A percentile compares a stretch with the other conserved stretches of the same genome.
Conservation (phyloP, 2,888 invertebrate species). For the Pyrrhia umbra region DNA sequence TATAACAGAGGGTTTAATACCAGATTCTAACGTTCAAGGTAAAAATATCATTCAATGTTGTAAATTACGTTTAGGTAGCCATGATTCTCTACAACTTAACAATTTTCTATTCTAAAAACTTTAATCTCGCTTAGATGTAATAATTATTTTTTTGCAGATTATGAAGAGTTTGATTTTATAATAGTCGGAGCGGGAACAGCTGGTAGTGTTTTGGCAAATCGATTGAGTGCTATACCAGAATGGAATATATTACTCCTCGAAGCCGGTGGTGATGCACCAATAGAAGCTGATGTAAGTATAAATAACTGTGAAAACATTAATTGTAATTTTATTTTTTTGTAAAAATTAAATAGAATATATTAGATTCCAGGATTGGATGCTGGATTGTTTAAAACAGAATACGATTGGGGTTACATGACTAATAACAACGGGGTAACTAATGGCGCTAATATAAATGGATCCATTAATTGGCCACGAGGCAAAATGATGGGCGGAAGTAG, state of each 20-base stretch:
- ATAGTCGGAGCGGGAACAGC: slow-evolving; percentile 70
- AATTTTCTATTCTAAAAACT: too few relatives aligned
- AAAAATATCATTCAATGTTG: neutral
- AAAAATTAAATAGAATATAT: neutral
- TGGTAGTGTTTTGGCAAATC: slow-evolving; percentile 70
- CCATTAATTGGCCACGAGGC: slow-evolving; percentile 89
- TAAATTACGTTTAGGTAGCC: too few relatives aligned
- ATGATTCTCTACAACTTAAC: too few relatives aligned
- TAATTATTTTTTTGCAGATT: slow-evolving; percentile 7
- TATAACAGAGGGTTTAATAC: slow-evolving; percentile 1
- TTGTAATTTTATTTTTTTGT: slow-evolving; percentile 33
- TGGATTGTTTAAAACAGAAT: slow-evolving; percentile 68
- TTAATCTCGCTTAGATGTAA: too few relatives aligned
- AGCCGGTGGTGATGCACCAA: slow-evolving; percentile 18
- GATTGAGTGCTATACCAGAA: slow-evolving; percentile 64
- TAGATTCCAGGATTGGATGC: slow-evolving; percentile 13
- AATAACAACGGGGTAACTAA: slow-evolving; percentile 93
- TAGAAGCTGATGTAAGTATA: slow-evolving; percentile 33
- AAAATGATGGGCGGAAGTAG: slow-evolving; percentile 91
- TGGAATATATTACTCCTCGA: slow-evolving; percentile 68
- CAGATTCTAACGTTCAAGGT: slow-evolving; percentile 22
- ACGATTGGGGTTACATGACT: slow-evolving; percentile 96
- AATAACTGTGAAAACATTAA: neutral
- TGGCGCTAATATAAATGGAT: slow-evolving; percentile 88
- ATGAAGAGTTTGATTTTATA: slow-evolving; percentile 12